These are phyloP conservation scores for Rotaria socialis DNA, from an alignment of 2,888 invertebrate species.

Conservation along the genomic window DNA sequence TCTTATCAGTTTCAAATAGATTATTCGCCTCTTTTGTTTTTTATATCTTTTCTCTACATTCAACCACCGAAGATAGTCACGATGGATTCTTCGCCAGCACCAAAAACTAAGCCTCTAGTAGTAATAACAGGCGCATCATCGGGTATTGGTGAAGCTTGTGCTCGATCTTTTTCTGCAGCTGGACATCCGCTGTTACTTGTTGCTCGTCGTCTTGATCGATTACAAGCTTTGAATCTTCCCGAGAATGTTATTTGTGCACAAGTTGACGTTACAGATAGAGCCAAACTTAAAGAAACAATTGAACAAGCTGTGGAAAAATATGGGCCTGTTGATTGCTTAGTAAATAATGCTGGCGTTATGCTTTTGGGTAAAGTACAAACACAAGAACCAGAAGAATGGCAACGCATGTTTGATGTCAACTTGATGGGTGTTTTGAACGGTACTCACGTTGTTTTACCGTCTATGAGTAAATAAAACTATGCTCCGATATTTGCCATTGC, in stretches of 20 bases:
- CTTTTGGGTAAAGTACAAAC: constrained; percentile 36
- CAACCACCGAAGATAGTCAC: not conserved
- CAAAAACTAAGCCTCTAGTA: not conserved
- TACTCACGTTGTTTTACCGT: constrained; percentile 35
- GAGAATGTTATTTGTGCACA: not conserved
- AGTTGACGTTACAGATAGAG: not conserved
- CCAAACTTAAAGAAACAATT: not conserved
- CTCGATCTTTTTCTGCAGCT: constrained; percentile 36
- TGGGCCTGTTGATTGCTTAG: constrained; percentile 30
- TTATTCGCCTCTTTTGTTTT: not conserved
- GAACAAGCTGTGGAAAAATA: constrained; percentile 10
- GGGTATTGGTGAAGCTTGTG: constrained; percentile 42
- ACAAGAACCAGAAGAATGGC: constrained; percentile 42
- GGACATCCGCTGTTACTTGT: constrained; percentile 41
- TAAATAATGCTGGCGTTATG: constrained; percentile 38
- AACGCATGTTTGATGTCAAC: constrained; percentile 40
- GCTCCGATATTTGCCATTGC: not conserved
- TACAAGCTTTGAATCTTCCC: constrained; percentile 1
- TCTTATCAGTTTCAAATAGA: not conserved
- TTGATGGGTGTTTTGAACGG: constrained; percentile 39
- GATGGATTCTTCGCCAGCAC: not conserved
- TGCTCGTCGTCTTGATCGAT: constrained; percentile 16
- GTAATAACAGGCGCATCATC: constrained; percentile 36
- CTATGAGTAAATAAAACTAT: constrained; percentile 6
- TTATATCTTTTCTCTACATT: too few relatives aligned